Percentiles rank a stretch among this genome's conserved stretches.
phyloP scores from a whole-genome alignment of 2,888 invertebrate species.

The Eucriotettix oculatus region DNA sequence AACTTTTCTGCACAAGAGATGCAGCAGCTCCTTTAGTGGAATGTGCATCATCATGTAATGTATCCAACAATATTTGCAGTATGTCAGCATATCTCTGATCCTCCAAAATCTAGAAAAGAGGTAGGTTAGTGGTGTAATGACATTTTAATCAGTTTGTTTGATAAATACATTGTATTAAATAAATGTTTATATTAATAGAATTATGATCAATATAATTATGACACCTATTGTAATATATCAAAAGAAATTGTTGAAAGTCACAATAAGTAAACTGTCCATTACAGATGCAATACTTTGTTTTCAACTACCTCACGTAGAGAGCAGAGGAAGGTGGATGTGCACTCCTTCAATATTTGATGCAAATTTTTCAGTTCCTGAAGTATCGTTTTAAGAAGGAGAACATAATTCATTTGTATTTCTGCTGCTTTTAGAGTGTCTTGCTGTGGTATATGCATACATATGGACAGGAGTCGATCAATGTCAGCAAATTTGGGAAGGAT shows the following conservation, averaged over 20 bases:
- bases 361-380: conserved; percentile 56
- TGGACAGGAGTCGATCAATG: conserved; percentile 59
- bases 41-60: conserved; percentile 37
- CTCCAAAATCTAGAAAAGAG: conserved; percentile 19
- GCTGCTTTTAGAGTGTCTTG: conserved; percentile 34
- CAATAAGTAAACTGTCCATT: neutral
- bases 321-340: conserved; percentile 35
- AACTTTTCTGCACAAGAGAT: conserved; percentile 46
- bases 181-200: neutral
- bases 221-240: too few relatives aligned
- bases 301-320: conserved; percentile 37
- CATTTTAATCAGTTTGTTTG: neutral
- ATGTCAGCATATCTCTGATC: conserved; percentile 30
- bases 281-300: neutral
- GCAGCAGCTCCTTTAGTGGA: conserved; percentile 33
- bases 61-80: conserved; percentile 29
- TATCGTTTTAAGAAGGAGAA: conserved; percentile 57
- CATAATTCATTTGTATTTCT: conserved; percentile 62
- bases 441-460: conserved; percentile 34
- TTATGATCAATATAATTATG: neutral
- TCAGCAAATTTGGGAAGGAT: conserved; percentile 50
- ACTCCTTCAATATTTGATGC: conserved; percentile 33
- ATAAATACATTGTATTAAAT: neutral
- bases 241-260: neutral
- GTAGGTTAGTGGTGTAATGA: neutral